A percentile compares a stretch with the other conserved stretches of the same genome.
Evolutionary conservation across 2,797 vertebrate genomes (phyloP).

Genomic region (Tapera naevia): DNA sequence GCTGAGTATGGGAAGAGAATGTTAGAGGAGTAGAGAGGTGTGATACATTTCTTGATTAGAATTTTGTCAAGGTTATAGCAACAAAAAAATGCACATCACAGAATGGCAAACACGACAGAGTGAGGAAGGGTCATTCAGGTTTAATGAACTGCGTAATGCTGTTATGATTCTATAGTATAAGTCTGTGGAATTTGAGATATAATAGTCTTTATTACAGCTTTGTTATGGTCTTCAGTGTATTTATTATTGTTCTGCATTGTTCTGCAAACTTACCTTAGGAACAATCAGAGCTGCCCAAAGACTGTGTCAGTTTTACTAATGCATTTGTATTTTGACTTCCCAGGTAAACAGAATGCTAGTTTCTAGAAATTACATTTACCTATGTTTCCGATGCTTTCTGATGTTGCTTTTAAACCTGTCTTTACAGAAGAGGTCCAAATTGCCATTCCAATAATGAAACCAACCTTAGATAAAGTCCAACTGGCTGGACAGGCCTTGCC

Average conservation of each 20-base stretch:
- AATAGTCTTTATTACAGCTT: background rate
- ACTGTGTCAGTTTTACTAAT: background rate
- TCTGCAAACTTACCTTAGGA: background rate
- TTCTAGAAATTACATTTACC: background rate
- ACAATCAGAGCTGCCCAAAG: background rate
- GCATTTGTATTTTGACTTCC: background rate
- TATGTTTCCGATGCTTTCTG: background rate
- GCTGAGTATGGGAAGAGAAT: background rate
- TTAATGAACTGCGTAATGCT: slow-evolving; percentile 29
- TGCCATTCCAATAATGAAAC: slow-evolving; percentile 85
- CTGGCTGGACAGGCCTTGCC: slow-evolving; percentile 84
- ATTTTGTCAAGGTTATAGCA: slow-evolving; percentile 45
- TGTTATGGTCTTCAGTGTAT: background rate
- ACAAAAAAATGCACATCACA: background rate
- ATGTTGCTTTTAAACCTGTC: slow-evolving; percentile 46
- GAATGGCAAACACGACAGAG: background rate
- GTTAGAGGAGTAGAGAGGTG: slow-evolving; percentile 2
- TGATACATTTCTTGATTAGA: background rate
- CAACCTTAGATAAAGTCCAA: slow-evolving; percentile 85
- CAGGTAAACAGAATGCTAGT: background rate
- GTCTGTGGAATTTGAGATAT: background rate
- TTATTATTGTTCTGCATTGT: background rate
- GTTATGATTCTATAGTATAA: slow-evolving; percentile 12
- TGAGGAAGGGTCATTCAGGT: background rate
- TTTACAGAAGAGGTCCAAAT: slow-evolving; percentile 85